These are phyloP conservation scores for Melieria picta DNA, from an alignment of 2,888 invertebrate species.

Conservation along the genomic window DNA sequence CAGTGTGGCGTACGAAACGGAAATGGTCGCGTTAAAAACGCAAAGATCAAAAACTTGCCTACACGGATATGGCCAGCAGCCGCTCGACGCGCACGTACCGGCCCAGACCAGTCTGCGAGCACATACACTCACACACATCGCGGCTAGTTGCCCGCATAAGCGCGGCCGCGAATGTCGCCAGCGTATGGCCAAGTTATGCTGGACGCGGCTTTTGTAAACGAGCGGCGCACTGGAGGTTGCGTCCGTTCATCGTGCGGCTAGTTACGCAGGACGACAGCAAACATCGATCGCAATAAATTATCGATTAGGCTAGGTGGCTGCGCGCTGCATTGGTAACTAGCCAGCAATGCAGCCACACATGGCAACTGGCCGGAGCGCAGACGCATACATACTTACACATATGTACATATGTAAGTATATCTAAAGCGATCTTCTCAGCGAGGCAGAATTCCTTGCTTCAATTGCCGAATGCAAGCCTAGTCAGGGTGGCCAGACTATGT, in stretches of 20 bases:
- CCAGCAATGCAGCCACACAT: background rate
- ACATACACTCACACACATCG: background rate
- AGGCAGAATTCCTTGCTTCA: too few species aligned
- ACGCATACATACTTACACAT: too few species aligned
- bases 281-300: constrained; percentile 60
- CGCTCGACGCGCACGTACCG: background rate
- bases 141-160: too few species aligned
- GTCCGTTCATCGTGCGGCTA: background rate
- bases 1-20: constrained; percentile 16
- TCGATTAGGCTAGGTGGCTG: constrained; percentile 55
- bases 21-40: constrained; percentile 28
- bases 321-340: constrained; percentile 14
- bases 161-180: background rate
- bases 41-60: constrained; percentile 10
- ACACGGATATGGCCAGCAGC: background rate
- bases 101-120: background rate
- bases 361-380: background rate
- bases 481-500: too few species aligned
- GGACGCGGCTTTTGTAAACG: constrained; percentile 8
- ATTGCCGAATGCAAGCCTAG: too few species aligned
- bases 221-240: constrained; percentile 18
- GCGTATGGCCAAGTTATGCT: background rate
- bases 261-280: constrained; percentile 31
- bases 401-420: too few species aligned
- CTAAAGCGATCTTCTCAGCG: too few species aligned